Base-by-base conservation (phyloP, 2,888 invertebrate genomes). In the Drosophila lacicola region DNA sequence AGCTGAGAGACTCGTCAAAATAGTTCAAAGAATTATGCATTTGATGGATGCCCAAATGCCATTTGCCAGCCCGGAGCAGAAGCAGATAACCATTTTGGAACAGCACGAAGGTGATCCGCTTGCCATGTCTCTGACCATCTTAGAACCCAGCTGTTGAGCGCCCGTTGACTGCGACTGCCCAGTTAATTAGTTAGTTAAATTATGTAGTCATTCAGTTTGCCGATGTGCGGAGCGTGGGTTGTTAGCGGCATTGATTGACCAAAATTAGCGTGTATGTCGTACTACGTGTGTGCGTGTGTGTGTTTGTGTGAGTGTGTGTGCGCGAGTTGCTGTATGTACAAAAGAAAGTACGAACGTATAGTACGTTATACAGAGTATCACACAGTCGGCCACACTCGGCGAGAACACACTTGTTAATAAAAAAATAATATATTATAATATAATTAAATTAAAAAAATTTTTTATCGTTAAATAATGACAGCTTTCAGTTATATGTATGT, bases 231-330 rank as follows among this genome's bases (percentile, higher is more conserved):
- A 65, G 70, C 74, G 85, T 83, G 79, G 83, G 83, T 60, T 79
- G 77, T 58, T 69, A 64, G 73, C 80, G 80, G 67, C 83, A 83
- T 85, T 84, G 85, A 85, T 85, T 83, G 83, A 85, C 83, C 85
- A 84, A 85, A 83, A 85, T 78, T 73, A 83, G 81, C 72, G 13
- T 50, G 29, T 44, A 21, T 56, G 39, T 45, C 53, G 17, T 1
- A 45, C 37, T 39, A 25, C 25, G 29, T 29, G 9, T 41, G 3
- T 33, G 21, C 8, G 10, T 29, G 14, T 46, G 13, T 57, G 55
- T 55, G 33, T 39, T 14, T 57, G 44, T 58, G 21, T 58, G 25
- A 25, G 13, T 21, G 8, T 64, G 8, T 64, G 13, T 41, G 49
- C 33, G 33, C 25, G 10, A 33, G 44, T 41, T 33, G 51, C 8